Conservation (phyloP, 1,140 invertebrate genomes). For the Proctacanthus coquilletti region DNA sequence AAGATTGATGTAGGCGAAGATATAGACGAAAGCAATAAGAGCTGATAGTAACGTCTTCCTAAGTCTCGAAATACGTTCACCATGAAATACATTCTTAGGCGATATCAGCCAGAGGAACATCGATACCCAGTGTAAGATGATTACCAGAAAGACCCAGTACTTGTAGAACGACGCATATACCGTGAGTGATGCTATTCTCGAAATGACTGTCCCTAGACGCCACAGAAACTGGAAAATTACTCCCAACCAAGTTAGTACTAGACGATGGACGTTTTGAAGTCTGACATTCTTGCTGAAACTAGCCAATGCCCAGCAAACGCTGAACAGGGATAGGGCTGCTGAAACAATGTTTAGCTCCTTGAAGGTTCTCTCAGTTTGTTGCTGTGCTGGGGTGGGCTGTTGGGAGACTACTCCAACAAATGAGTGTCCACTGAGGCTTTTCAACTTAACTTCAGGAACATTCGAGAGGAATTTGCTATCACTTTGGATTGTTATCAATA, state of each 20-base stretch:
- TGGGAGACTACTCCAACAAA: constrained; percentile 4
- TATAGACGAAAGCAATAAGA: constrained; percentile 70
- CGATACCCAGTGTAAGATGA: constrained; percentile 50
- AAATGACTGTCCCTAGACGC: constrained; percentile 72
- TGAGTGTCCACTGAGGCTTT: constrained; percentile 4
- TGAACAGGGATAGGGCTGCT: constrained; percentile 63
- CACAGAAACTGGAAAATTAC: constrained; percentile 74
- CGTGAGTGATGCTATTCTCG: constrained; percentile 61
- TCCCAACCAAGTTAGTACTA: constrained; percentile 77
- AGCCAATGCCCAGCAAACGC: constrained; percentile 77
- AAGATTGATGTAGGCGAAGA: constrained; percentile 82
- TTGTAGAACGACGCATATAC: constrained; percentile 75
- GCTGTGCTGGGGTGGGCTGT: constrained; percentile 3
- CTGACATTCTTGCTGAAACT: constrained; percentile 81
- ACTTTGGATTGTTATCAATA: constrained; percentile 38
- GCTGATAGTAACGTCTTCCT: constrained; percentile 52
- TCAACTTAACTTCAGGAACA: constrained; percentile 2
- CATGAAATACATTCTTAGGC: constrained; percentile 68
- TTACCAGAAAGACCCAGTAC: constrained; percentile 66
- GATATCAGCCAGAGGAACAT: constrained; percentile 64
- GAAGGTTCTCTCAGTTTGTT: constrained; percentile 33
- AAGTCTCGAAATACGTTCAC: constrained; percentile 49
- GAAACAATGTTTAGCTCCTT: constrained; percentile 69
- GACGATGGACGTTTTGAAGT: constrained; percentile 59
- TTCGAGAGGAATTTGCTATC: constrained; percentile 4